These are phyloP conservation scores for Heterotilapia buettikoferi DNA, from an alignment of 2,113 vertebrate genomes.

Conservation along the genomic window DNA sequence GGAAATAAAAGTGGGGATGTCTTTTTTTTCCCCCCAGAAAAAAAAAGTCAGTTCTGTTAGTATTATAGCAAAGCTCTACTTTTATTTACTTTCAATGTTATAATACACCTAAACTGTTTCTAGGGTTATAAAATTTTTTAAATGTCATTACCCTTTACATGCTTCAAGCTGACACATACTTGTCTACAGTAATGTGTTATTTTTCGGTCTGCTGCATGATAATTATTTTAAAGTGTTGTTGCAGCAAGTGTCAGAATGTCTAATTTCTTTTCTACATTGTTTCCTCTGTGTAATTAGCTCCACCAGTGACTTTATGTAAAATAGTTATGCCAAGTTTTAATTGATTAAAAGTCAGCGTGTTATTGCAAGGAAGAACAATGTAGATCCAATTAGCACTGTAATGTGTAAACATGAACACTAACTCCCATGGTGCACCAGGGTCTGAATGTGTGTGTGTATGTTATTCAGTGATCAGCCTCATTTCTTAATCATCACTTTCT, in stretches of 20 bases:
- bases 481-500: conserved; percentile 84
- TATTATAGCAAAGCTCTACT: background rate
- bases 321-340: conserved; percentile 49
- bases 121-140: fast-evolving
- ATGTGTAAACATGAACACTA: conserved; percentile 53
- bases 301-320: conserved; percentile 43
- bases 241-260: background rate
- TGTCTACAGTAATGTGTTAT: background rate
- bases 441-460: background rate
- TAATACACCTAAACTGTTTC: background rate
- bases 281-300: conserved; percentile 39
- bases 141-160: background rate
- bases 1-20: background rate
- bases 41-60: background rate
- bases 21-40: background rate
- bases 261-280: background rate
- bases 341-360: conserved; percentile 56
- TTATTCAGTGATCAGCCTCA: conserved; percentile 62
- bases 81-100: background rate
- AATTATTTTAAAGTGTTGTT: background rate
- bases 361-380: conserved; percentile 33
- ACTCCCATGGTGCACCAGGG: conserved; percentile 44
- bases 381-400: conserved; percentile 52
- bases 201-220: background rate
- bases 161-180: background rate